Conservation (phyloP, 2,113 vertebrate genomes). For the Syngnathus typhle region DNA sequence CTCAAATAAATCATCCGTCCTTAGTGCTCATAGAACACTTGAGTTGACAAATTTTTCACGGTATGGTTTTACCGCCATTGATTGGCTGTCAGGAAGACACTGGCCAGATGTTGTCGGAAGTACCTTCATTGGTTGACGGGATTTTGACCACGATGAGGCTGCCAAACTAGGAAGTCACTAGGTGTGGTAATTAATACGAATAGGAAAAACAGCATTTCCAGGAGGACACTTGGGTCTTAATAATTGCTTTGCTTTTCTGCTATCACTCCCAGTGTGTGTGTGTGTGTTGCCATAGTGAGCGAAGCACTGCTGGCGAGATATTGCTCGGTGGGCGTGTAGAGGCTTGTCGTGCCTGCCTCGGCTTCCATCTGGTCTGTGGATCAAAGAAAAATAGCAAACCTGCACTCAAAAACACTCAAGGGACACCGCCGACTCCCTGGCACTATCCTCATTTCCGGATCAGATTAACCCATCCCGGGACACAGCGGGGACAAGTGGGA, state of each 20-base stretch:
- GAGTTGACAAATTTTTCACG: slow-evolving; percentile 24
- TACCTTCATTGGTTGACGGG: background rate
- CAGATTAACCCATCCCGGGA: slow-evolving; percentile 13
- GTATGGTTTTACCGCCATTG: slow-evolving; percentile 36
- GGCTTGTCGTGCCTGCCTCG: slow-evolving; percentile 32
- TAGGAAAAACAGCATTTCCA: slow-evolving; percentile 12
- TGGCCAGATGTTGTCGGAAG: too few relatives aligned
- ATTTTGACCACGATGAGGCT: background rate
- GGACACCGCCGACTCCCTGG: slow-evolving; percentile 53
- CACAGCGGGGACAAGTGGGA: slow-evolving; percentile 11
- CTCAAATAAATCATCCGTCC: slow-evolving; percentile 60
- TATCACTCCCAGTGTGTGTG: slow-evolving; percentile 18
- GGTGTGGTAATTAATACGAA: slow-evolving; percentile 8
- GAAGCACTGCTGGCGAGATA: slow-evolving; percentile 15
- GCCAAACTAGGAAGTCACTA: background rate
- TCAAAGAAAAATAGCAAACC: background rate
- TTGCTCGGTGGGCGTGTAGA: slow-evolving; percentile 19
- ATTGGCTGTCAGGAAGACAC: slow-evolving; percentile 43
- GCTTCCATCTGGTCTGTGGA: slow-evolving; percentile 14
- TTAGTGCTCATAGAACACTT: slow-evolving; percentile 28
- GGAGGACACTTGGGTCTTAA: background rate
- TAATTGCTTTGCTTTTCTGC: slow-evolving; percentile 6
- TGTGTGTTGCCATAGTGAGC: slow-evolving; percentile 45
- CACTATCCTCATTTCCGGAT: slow-evolving; percentile 55
- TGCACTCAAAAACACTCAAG: slow-evolving; percentile 45